Evolutionary conservation across 2,113 vertebrate genomes (phyloP).

Genomic region (Erythrolamprus reginae): DNA sequence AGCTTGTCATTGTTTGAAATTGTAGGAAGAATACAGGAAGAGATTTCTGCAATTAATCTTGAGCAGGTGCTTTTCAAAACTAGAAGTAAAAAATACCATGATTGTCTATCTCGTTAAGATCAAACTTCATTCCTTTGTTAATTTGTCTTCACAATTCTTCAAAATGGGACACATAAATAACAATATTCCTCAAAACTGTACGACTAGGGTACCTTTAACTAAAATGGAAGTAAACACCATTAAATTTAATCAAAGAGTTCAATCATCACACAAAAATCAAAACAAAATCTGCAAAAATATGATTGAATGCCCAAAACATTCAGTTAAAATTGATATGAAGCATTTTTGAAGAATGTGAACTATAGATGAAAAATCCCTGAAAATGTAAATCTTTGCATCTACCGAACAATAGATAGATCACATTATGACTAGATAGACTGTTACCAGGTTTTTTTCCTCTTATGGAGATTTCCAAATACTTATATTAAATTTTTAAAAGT

Average conservation of each 20-base stretch:
- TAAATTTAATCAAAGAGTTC: not conserved
- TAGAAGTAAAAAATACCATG: not conserved
- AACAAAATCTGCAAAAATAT: constrained; percentile 30
- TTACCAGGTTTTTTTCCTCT: not conserved
- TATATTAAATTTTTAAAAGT: not conserved
- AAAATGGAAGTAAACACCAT: not conserved
- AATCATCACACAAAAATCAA: constrained; percentile 9
- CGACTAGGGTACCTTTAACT: not conserved
- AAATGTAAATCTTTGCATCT: not conserved
- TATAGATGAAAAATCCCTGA: not conserved
- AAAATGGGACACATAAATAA: not conserved
- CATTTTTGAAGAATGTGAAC: not conserved
- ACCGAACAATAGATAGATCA: not conserved
- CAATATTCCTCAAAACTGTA: not conserved
- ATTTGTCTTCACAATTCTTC: not conserved
- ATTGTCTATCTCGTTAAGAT: not conserved
- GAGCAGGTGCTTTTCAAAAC: not conserved
- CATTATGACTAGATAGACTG: not conserved
- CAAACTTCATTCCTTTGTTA: not conserved
- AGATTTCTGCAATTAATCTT: not conserved
- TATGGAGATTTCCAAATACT: not conserved
- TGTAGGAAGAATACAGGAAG: not conserved
- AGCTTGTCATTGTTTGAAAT: not conserved
- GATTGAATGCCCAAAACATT: constrained; percentile 30
- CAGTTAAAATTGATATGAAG: constrained; percentile 41